Base-by-base conservation (phyloP, 2,113 vertebrate species). In the Microcebus ravelobensis region DNA sequence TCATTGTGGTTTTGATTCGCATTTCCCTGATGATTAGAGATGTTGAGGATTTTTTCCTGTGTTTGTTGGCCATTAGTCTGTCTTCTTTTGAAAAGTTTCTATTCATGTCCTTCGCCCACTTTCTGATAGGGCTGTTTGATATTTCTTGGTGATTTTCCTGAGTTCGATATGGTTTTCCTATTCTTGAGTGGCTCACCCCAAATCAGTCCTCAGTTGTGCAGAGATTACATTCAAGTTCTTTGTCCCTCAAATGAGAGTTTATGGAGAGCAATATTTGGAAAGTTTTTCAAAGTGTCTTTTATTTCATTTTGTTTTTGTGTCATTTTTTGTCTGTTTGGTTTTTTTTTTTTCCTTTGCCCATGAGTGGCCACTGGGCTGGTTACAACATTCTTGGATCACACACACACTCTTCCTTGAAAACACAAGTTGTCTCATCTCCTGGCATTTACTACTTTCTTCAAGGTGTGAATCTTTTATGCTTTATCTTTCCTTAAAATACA, bases 401-500 rank as follows among this genome's bases (percentile, higher is more conserved):
- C 42, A n/a, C 25, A 25, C 1, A 9, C 34, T 94, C 90, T 57
- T 36, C 74, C 29, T 27, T 77, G 61, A 68, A 94, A 83, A 74
- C 36, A 23, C 1, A 25, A 3, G 15, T 45, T 85, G 17, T 42
- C 52, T 74, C 23, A 65, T 57, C 83, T 93, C 61, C 67, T 68
- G 6, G 57, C 65, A 80, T 77, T 93, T 79, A 25, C 45, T 67
- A 61, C 42, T 48, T 36, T 91, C 39, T 93, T 91, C 36, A 89
- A 96, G 68, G 52, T 91, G 15, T 36, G 23, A 91, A 91, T 57
- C 31, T 29, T 61, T 73, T 90, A 79, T 91, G 55, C n/a, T 45
- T 91, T 77, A 76, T 89, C 61, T 90, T 94, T 77, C 65, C 36
- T 67, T 68, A 89, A 45, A 97, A 91, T 65, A 89, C 65, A 95